Evolutionary conservation across 2,888 invertebrate species (phyloP), one percentile per base, ranked within the genome.

Genomic region (Phaedon cochleariae): DNA sequence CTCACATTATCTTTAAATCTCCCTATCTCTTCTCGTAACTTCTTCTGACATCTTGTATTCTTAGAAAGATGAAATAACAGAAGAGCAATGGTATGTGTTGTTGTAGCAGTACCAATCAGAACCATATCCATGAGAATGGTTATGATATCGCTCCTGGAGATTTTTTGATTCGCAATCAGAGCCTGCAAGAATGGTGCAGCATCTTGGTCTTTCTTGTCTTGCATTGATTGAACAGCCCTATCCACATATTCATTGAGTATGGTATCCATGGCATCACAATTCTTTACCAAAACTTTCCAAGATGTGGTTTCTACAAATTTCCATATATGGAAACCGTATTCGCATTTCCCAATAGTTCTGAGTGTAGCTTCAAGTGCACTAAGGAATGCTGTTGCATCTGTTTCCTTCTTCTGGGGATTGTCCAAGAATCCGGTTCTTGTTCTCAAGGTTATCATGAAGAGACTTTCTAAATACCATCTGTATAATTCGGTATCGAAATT

Each of bases 401-500:
- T 84, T 77, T 86, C 77, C 76, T 86, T 69, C 79, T 87, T 84
- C 75, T 86, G 65, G 77, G 85, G 77, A 73, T 77, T 70, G 80
- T 88, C 84, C 49, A 90, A 80, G 79, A 90, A 90, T 0, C 90
- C 89, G 60, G 92, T 85, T 52, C 87, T 86, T 74, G 87, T 89
- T 10, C 86, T 85, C 72, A 88, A 86, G 63, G 86, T 81, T 31
- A 87, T 76, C 7, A 81, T 74, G 84, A 86, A 87, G 78, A 88
- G 85, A 82, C 90, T 89, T 82, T 91, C 91, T 71, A 91, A 84
- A 58, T 88, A 86, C 91, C 91, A 92, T 76, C 89, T 90, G 73
- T 87, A 86, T 22, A 90, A 77, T 74, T 90, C 89, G 65, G 85
- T 85, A 54, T 85, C 83, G 70, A 90, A 85, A 74, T 87, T 85